A percentile compares a stretch with the other conserved stretches of the same genome.
Evolutionary conservation across 2,113 vertebrate species (phyloP).

Genomic region (human): GRCh38 chr6:136072001-136072500

Average conservation of each 20-base stretch:
- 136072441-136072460: too few species aligned
- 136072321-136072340: neutral
- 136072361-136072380: neutral
- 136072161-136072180: neutral
- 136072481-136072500: neutral
- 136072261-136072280: neutral
- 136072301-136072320: neutral
- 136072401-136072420: too few species aligned
- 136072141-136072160: neutral
- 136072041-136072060: neutral
- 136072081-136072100: neutral
- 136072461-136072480: too few species aligned
- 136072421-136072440: too few species aligned
- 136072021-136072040: neutral
- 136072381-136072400: too few species aligned
- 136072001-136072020: neutral
- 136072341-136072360: conserved; percentile 14
- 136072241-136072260: neutral
- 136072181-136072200: neutral
- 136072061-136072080: neutral
- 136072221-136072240: neutral
- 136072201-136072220: neutral
- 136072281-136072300: neutral
- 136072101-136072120: neutral
- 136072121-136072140: neutral